Base-by-base conservation (phyloP, 2,888 invertebrate genomes). In the Philonicus albiceps region DNA sequence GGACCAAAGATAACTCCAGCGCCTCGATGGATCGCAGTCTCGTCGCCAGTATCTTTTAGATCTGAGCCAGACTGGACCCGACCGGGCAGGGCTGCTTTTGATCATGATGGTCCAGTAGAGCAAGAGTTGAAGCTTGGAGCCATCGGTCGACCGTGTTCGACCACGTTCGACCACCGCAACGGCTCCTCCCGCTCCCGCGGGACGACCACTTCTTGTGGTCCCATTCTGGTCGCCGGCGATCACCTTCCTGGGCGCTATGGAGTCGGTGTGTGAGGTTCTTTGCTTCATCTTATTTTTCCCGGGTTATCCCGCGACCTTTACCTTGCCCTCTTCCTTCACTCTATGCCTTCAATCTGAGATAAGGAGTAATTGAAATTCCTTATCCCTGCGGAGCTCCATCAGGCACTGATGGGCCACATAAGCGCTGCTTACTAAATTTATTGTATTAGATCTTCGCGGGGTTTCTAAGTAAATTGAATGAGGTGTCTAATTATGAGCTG, bases 401-500 rank as follows among this genome's bases (percentile, higher is more conserved):
- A 11, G 55, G n/a, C 81, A 53, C 49, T 49, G 22, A 22, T 78
- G 49, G 64, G 55, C 81, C 30, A 34, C 34, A 64, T 81, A 81
- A 49, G 49, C 55, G 64, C 34, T 34, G 34, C 34, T 55, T 31
- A 81, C 81, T 34, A 81, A 81, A 81, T 81, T 81, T 81, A 81
- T 81, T 81, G 37, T 31, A 81, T 81, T 64, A 81, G 55, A 64
- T 55, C 81, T 19, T 81, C 55, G 37, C 22, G 22, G 34, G 64
- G 49, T 37, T 22, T 16, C 53, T 55, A 30, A 27, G 22, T 76
- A 81, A 81, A 81, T 81, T 81, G 81, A 81, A 81, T 81, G 81
- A 81, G 37, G 81, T 81, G 81, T 81, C 55, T 81, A 81, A 81
- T 81, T 81, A 81, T 81, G 81, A 81, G 34, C 64, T n/a, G 81